Evolutionary conservation across 2,888 invertebrate genomes (phyloP).

Genomic region (Unio pictorum): DNA sequence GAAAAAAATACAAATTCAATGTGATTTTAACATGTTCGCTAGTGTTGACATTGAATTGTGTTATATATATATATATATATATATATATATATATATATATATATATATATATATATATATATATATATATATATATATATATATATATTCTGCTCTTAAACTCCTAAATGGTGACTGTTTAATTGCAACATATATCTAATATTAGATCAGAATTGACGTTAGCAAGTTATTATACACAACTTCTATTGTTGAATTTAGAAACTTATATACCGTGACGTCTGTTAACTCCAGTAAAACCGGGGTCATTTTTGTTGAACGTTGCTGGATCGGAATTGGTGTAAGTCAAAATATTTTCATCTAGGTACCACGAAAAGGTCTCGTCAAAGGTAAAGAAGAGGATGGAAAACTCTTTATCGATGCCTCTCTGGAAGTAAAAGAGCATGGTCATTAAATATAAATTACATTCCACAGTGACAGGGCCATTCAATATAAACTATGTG

Average conservation of each 20-base stretch:
- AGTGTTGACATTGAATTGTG: neutral
- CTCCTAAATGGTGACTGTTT: too few species aligned
- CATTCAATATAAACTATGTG: too few species aligned
- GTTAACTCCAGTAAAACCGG: neutral
- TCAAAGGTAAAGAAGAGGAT: neutral
- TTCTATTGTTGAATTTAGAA: too few species aligned
- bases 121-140: too few species aligned
- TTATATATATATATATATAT: neutral
- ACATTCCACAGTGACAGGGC: too few species aligned
- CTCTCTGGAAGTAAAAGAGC: neutral
- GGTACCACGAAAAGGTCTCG: neutral
- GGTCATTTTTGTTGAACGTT: neutral
- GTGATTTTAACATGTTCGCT: neutral
- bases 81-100: too few species aligned
- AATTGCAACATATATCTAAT: too few species aligned
- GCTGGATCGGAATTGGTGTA: neutral
- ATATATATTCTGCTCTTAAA: too few species aligned
- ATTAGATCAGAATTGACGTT: too few species aligned
- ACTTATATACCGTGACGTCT: neutral
- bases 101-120: too few species aligned
- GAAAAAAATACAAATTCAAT: neutral
- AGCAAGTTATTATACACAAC: too few species aligned
- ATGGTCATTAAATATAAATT: too few species aligned
- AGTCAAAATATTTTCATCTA: slow-evolving; percentile 1
- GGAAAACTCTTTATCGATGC: slow-evolving; percentile 1